Percentiles rank a stretch among this genome's conserved stretches.
phyloP scores from a whole-genome alignment of 2,113 vertebrate genomes.

The Platichthys stellatus region DNA sequence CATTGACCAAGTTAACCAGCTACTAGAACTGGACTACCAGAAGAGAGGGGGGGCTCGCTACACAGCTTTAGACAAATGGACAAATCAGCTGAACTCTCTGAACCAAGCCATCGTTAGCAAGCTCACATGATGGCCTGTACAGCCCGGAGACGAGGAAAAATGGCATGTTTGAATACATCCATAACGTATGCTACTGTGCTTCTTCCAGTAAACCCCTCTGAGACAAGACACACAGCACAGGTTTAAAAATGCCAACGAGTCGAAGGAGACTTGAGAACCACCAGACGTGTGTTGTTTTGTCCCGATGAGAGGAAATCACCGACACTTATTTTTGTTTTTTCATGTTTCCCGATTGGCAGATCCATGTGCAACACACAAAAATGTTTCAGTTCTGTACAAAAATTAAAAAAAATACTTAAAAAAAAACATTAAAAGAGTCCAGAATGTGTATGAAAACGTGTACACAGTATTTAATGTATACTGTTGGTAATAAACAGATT shows the following conservation, averaged over 20 bases:
- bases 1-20: conserved; percentile 94
- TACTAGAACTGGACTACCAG: conserved; percentile 99
- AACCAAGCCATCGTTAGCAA: conserved; percentile 99
- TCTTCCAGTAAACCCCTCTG: conserved; percentile 63
- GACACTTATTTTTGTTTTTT: conserved; percentile 68
- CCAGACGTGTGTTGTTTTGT: conserved; percentile 62
- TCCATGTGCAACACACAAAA: conserved; percentile 66
- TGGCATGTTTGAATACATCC: conserved; percentile 77
- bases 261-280: conserved; percentile 61
- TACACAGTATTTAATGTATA: conserved; percentile 76
- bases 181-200: conserved; percentile 69
- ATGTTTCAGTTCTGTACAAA: conserved; percentile 60
- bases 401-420: background rate
- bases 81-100: conserved; percentile 99
- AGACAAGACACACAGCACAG: conserved; percentile 62
- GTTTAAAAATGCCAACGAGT: conserved; percentile 59
- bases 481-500: conserved; percentile 73
- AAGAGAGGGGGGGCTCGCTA: conserved; percentile 97
- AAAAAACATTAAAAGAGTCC: conserved; percentile 11
- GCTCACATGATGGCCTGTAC: conserved; percentile 88
- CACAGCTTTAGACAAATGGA: conserved; percentile 99
- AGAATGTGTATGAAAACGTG: conserved; percentile 70
- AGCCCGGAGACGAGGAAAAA: conserved; percentile 63
- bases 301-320: conserved; percentile 61
- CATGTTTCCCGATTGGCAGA: conserved; percentile 67